Conservation (phyloP, 2,797 vertebrate species). For the Danio albolineatus region DNA sequence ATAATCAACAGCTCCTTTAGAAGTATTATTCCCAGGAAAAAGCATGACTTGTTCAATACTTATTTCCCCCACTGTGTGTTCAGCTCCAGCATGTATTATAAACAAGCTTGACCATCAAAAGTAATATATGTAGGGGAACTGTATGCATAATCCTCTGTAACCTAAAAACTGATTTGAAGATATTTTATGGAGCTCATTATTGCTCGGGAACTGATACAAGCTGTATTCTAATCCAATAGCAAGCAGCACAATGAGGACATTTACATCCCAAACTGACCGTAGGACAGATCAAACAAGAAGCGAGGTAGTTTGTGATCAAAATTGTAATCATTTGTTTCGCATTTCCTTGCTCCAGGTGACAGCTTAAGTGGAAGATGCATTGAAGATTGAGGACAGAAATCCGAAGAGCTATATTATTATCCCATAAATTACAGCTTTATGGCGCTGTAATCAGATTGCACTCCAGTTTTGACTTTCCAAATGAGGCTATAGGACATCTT, state of each 20-base stretch:
- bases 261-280: conserved; percentile 9
- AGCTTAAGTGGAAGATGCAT: conserved; percentile 1
- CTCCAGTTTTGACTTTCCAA: conserved; percentile 39
- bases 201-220: background rate
- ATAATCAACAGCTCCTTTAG: no score
- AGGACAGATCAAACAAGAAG: background rate
- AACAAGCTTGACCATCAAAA: background rate
- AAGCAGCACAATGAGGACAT: background rate
- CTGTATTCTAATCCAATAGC: background rate
- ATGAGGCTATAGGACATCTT: conserved; percentile 17
- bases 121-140: background rate
- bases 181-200: conserved; percentile 8
- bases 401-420: conserved; percentile 29
- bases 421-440: conserved; percentile 32
- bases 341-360: conserved; percentile 30
- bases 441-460: background rate
- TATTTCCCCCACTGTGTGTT: no score
- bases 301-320: background rate
- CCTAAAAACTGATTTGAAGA: background rate
- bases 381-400: conserved; percentile 10
- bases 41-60: no score
- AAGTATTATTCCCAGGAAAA: no score
- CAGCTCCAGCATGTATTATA: background rate
- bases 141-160: background rate
- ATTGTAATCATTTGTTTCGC: conserved; percentile 15